These are phyloP conservation scores for Trematomus bernacchii DNA, from an alignment of 2,797 vertebrate species.

Conservation along the genomic window DNA sequence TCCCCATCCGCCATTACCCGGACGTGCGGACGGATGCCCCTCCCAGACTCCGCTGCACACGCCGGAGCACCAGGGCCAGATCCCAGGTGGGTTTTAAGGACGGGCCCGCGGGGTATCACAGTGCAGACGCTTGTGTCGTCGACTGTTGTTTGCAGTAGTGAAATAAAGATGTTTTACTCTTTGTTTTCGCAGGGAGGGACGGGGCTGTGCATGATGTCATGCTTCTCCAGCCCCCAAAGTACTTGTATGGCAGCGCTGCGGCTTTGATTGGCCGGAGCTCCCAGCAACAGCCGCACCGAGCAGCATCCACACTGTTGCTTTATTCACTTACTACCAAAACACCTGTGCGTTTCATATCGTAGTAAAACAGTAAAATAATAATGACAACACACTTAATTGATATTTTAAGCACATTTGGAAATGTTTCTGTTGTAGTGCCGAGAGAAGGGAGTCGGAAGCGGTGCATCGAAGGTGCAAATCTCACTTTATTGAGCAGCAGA, in stretches of 20 bases:
- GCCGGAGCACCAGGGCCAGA: conserved; percentile 27
- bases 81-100: conserved; percentile 23
- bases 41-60: conserved; percentile 62
- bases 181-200: conserved; percentile 57
- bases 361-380: conserved; percentile 1
- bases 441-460: too few relatives aligned
- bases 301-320: conserved; percentile 25
- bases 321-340: not conserved
- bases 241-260: conserved; percentile 56
- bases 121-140: conserved; percentile 14
- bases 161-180: conserved; percentile 31
- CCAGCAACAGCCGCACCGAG: conserved; percentile 83
- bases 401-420: not conserved
- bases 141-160: conserved; percentile 17
- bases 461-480: too few relatives aligned
- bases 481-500: too few relatives aligned
- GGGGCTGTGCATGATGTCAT: conserved; percentile 81
- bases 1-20: conserved; percentile 80
- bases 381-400: not conserved
- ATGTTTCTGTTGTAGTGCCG: too few relatives aligned
- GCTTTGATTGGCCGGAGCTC: conserved; percentile 83
- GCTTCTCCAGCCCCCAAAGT: conserved; percentile 68
- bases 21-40: conserved; percentile 56
- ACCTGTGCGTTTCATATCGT: not conserved
- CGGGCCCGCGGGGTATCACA: conserved; percentile 37